Percentiles rank a stretch among this genome's conserved stretches.
Conservation (phyloP, 1,140 invertebrate genomes). For the Nephotettix cincticeps region DNA sequence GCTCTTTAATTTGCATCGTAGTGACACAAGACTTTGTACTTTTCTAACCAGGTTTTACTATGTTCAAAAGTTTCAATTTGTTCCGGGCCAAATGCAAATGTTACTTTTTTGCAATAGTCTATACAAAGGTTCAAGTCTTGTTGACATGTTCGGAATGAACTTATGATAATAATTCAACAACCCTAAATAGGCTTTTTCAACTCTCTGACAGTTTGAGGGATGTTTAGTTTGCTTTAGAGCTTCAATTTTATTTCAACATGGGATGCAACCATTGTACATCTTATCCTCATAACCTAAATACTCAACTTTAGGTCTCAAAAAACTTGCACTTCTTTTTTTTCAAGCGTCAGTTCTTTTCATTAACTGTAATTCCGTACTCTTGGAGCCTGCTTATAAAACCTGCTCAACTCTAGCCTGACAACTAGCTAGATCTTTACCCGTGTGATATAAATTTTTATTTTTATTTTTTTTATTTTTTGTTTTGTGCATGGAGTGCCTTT, state of each 20-base stretch:
- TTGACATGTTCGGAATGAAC: slow-evolving; percentile 28
- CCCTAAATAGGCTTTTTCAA: slow-evolving; percentile 2
- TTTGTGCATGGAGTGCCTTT: too few species aligned
- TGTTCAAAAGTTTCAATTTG: too few species aligned
- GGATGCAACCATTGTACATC: slow-evolving; percentile 5
- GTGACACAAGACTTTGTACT: slow-evolving; percentile 33
- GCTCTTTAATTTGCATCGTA: slow-evolving; percentile 37
- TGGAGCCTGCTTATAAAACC: neutral
- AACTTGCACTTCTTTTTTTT: neutral
- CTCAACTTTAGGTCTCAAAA: neutral
- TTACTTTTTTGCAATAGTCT: too few species aligned
- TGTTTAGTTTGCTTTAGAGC: neutral
- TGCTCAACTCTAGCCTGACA: neutral
- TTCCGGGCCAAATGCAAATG: too few species aligned
- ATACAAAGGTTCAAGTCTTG: too few species aligned
- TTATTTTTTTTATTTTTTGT: too few species aligned
- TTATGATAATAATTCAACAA: slow-evolving; percentile 17
- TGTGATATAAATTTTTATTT: too few species aligned
- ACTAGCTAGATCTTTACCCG: too few species aligned
- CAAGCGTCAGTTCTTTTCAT: too few species aligned
- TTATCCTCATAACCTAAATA: neutral
- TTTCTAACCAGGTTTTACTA: too few species aligned
- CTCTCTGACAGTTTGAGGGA: neutral
- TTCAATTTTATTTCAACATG: neutral
- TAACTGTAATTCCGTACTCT: slow-evolving; percentile 1